Evolutionary conservation across 2,797 vertebrate genomes (phyloP).

Genomic region (Alexandromys oeconomus): DNA sequence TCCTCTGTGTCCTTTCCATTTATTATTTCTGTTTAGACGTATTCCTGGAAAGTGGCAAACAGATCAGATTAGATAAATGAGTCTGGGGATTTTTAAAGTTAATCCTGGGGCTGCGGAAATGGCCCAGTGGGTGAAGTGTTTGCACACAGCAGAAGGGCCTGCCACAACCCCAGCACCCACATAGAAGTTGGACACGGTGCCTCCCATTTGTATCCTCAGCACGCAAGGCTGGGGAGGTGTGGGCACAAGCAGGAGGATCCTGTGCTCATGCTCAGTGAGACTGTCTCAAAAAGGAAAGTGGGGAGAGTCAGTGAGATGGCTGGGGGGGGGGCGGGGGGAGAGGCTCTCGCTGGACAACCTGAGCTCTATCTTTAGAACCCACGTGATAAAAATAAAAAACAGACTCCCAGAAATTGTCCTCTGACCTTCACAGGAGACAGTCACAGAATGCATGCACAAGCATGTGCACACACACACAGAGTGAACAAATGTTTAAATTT

Average conservation of each 20-base stretch:
- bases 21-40: slow-evolving; percentile 1
- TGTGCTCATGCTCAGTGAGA: neutral
- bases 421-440: neutral
- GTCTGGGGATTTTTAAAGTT: neutral
- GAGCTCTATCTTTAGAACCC: neutral
- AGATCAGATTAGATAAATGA: slow-evolving; percentile 21
- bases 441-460: neutral
- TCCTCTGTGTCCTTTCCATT: slow-evolving; percentile 21
- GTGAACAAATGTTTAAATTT: neutral
- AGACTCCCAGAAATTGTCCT: neutral
- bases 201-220: neutral
- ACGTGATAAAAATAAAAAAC: neutral
- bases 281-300: neutral
- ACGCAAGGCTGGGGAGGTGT: neutral
- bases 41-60: neutral
- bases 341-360: neutral
- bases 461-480: neutral
- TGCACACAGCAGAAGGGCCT: neutral
- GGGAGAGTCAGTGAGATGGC: neutral
- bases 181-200: neutral
- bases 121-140: neutral
- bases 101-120: neutral
- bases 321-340: neutral
- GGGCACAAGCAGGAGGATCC: neutral
- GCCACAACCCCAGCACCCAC: neutral